phyloP scores from a whole-genome alignment of 1,140 invertebrate genomes.

The Phymorhynchus buccinoides region DNA sequence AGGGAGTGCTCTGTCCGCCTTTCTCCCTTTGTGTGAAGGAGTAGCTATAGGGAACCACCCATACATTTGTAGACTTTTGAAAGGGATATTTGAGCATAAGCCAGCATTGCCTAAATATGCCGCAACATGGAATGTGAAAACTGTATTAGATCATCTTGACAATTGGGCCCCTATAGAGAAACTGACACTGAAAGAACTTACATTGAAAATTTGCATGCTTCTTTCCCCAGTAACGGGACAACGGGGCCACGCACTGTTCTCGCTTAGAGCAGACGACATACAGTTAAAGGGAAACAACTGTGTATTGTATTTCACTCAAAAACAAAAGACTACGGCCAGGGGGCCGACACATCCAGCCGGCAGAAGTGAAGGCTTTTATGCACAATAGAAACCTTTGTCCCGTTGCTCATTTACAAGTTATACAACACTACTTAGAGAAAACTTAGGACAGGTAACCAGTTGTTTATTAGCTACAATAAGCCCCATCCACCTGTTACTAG shows the following conservation, averaged over 20 bases:
- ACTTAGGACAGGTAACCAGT: not conserved
- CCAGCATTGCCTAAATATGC: constrained; percentile 42
- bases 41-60: constrained; percentile 30
- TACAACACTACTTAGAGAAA: not conserved
- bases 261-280: not conserved
- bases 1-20: constrained; percentile 36
- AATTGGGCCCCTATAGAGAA: not conserved
- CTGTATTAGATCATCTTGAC: constrained; percentile 37
- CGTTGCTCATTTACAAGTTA: not conserved
- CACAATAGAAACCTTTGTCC: not conserved
- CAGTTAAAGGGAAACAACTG: not conserved
- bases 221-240: constrained; percentile 26
- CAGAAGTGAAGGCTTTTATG: not conserved
- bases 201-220: constrained; percentile 39
- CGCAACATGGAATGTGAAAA: constrained; percentile 43
- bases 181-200: constrained; percentile 36
- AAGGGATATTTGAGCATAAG: constrained; percentile 40
- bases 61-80: constrained; percentile 38
- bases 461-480: not conserved
- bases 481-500: too few species aligned
- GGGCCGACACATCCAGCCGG: not conserved
- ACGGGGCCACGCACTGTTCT: constrained; percentile 26
- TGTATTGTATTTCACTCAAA: not conserved
- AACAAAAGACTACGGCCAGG: not conserved
- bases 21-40: constrained; percentile 14